phyloP scores from a whole-genome alignment of 2,113 vertebrate genomes.

The Chamaetylas fuelleborni region DNA sequence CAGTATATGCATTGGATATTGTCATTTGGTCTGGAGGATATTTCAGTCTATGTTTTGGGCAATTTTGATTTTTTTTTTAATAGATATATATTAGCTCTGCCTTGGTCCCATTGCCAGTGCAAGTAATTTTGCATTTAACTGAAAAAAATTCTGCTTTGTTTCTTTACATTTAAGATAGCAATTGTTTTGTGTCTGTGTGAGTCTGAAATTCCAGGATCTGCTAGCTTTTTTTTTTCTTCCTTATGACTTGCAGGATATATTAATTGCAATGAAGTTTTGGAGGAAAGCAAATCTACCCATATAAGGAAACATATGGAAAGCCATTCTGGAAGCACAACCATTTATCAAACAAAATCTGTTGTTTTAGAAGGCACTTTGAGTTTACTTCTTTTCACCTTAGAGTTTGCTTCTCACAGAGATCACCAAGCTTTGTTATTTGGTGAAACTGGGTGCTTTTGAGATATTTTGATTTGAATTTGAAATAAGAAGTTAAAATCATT shows the following conservation, averaged over 20 bases:
- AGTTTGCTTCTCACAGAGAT: background rate
- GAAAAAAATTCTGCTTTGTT: background rate
- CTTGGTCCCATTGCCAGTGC: background rate
- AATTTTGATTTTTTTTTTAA: background rate
- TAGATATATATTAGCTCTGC: background rate
- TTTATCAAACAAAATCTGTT: conserved; percentile 9
- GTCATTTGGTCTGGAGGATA: background rate
- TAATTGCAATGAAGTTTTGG: background rate
- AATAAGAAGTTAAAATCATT: background rate
- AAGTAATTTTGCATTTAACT: conserved; percentile 28
- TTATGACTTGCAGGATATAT: background rate
- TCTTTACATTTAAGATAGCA: conserved; percentile 1
- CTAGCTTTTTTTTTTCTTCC: background rate
- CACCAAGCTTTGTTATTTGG: background rate
- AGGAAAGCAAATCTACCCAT: background rate
- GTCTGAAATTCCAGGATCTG: background rate
- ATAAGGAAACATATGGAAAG: background rate
- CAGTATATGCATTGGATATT: background rate
- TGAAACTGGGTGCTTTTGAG: background rate
- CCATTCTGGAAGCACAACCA: background rate
- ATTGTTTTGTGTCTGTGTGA: background rate
- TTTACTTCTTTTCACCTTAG: background rate
- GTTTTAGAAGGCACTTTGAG: background rate
- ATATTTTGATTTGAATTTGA: background rate
- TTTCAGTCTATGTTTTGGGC: background rate